Evolutionary conservation across 2,113 vertebrate genomes (phyloP).

Genomic region (Trochalopteron elliotii): DNA sequence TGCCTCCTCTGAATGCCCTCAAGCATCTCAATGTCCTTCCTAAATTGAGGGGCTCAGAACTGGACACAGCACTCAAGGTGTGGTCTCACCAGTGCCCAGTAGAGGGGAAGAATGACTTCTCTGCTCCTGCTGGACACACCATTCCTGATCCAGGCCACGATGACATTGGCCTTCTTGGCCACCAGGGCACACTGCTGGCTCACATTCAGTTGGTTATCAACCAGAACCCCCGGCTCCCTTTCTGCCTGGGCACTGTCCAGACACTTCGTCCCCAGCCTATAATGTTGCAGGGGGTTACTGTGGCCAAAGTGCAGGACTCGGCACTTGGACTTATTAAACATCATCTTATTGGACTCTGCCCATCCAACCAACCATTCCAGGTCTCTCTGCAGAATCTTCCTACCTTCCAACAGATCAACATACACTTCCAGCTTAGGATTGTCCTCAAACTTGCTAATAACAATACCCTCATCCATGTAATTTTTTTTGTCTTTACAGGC

Average conservation of each 20-base stretch:
- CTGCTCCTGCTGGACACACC: neutral
- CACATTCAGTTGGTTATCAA: neutral
- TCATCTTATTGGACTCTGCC: neutral
- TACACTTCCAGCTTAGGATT: rapidly evolving
- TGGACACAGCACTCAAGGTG: neutral
- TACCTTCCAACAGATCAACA: rapidly evolving
- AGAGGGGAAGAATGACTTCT: neutral
- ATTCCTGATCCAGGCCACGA: neutral
- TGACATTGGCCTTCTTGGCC: neutral
- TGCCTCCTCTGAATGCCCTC: rapidly evolving
- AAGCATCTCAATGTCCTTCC: rapidly evolving
- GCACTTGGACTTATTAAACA: neutral
- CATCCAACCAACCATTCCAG: neutral
- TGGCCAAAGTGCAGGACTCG: neutral
- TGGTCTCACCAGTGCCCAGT: neutral
- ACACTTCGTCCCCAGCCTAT: neutral
- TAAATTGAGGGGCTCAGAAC: neutral
- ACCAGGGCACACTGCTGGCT: neutral
- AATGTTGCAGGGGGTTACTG: neutral
- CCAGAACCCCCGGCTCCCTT: too few relatives aligned
- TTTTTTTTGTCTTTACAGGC: neutral
- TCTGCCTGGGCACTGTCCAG: neutral
- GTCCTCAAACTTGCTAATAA: neutral
- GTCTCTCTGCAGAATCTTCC: neutral
- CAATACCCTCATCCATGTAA: neutral